Evolutionary conservation across 30 jellyfish, hydroid and myxozoan genomes (phyloP), one percentile per base, ranked within the genome.

Genomic region (Hydra vulgaris): DNA sequence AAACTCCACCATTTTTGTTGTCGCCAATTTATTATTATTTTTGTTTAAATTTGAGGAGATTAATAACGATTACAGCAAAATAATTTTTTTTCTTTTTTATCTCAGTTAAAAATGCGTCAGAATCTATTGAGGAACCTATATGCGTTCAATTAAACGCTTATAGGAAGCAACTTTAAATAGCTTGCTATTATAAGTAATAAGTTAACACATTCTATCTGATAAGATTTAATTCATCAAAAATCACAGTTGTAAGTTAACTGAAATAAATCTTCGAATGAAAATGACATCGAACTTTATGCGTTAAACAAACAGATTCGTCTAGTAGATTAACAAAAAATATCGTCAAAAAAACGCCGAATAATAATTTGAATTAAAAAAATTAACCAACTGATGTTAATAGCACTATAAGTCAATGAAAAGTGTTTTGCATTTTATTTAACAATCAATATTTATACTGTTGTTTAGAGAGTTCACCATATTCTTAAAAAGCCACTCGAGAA

Each of bases 1-100:
- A 79, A 85, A 86, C 83, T 81, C 91, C 88, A 88, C 85, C 89
- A 82, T 77, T 67, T 69, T 87, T 72, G 19, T 79, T 67, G 25
- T 56, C 61, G 61, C 61, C 61, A 40, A 40, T 12, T 40, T 40
- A 3, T 40, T 40, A n/a, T n/a, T n/a, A n/a, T n/a, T n/a, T n/a
- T n/a, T 40, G 61, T 40, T 3, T 3, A 40, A 40, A 40, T 40
- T 40, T 40, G 61, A 40, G 61, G 61, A 40, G 61, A 40, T 40
- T 40, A 40, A 40, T 40, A 3, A 40, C 61, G 8, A 40, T 3
- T 40, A 40, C 61, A 40, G 61, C 61, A 3, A 40, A 40, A 40
- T 5, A 3, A 40, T 3, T 12, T 40, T 40, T 40, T 40, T 3
- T 40, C 61, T 40, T 12, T 40, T 5, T 40, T 40, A 40, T n/a